phyloP scores from a whole-genome alignment of 2,888 invertebrate species.

The Xylota segnis region DNA sequence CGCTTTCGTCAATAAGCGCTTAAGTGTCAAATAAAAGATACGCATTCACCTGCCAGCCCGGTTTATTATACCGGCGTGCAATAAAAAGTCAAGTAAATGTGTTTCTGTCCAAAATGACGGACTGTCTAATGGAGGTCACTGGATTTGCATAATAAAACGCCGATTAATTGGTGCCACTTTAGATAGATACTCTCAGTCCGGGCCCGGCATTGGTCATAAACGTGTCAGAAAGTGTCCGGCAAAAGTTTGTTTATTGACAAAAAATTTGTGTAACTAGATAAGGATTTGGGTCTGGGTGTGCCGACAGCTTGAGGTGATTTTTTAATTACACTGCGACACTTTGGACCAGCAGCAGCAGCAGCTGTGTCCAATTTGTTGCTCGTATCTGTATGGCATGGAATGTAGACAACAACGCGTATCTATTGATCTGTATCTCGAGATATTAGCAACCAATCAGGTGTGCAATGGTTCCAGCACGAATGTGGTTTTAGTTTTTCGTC shows the following conservation, averaged over 20 bases:
- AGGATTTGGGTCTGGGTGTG: conserved; percentile 27
- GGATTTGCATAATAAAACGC: conserved; percentile 71
- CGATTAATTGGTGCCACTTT: conserved; percentile 69
- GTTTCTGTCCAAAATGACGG: conserved; percentile 44
- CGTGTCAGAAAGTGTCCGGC: conserved; percentile 6
- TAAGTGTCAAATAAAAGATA: conserved; percentile 60
- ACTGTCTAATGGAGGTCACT: conserved; percentile 68
- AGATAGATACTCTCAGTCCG: conserved; percentile 19
- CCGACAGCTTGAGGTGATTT: conserved; percentile 29
- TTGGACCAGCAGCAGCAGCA: conserved; percentile 18
- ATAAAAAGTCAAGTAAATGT: conserved; percentile 43
- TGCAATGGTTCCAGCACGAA: conserved; percentile 37
- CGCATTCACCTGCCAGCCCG: conserved; percentile 27
- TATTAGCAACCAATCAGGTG: conserved; percentile 50
- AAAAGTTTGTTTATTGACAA: conserved; percentile 7
- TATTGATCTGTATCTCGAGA: conserved; percentile 36
- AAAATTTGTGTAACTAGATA: conserved; percentile 9
- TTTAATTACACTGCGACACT: conserved; percentile 50
- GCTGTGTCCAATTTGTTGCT: conserved; percentile 25
- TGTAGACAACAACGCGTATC: background rate
- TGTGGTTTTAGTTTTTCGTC: background rate
- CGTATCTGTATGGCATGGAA: background rate
- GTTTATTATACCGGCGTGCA: conserved; percentile 54
- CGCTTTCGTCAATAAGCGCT: conserved; percentile 50
- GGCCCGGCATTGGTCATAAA: conserved; percentile 1